Percentiles rank a stretch among this genome's conserved stretches.
These are phyloP conservation scores for Chiloscyllium plagiosum DNA, from an alignment of 2,113 vertebrate species.

Conservation along the genomic window DNA sequence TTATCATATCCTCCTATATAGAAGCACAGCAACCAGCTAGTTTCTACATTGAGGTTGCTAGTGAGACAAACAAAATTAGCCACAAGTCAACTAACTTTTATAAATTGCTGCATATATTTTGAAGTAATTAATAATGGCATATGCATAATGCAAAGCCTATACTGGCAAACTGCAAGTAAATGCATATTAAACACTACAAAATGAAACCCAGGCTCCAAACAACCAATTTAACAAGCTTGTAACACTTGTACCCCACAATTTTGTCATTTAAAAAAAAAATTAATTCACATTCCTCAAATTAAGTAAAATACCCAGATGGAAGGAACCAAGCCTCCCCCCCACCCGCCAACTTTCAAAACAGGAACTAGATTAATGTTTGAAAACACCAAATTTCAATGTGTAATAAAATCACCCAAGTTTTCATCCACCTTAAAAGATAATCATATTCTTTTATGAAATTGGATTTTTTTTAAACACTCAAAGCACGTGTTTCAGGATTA, in stretches of 20 bases:
- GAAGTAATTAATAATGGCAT: background rate
- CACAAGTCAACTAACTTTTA: conserved; percentile 18
- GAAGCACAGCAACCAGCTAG: conserved; percentile 11
- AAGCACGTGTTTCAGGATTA: conserved; percentile 13
- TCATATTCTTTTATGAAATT: background rate
- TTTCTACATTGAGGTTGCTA: background rate
- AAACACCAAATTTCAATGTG: conserved; percentile 16
- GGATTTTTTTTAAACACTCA: background rate
- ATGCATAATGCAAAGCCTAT: conserved; percentile 32
- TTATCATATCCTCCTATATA: conserved; percentile 21
- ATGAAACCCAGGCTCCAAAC: background rate
- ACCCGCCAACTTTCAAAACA: background rate
- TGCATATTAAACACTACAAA: background rate
- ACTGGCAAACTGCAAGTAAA: background rate
- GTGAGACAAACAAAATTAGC: background rate
- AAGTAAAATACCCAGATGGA: background rate
- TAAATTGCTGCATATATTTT: conserved; percentile 18
- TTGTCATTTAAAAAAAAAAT: background rate
- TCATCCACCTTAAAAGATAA: background rate
- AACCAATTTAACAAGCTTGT: background rate
- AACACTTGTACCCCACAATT: conserved; percentile 15
- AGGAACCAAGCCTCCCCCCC: background rate
- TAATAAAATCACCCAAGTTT: background rate
- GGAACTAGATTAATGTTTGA: conserved; percentile 5
- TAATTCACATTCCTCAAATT: background rate